Percentiles rank a stretch among this genome's conserved stretches.
phyloP scores from a whole-genome alignment of 1,140 invertebrate genomes.

The Brachionus asplanchnoidis region DNA sequence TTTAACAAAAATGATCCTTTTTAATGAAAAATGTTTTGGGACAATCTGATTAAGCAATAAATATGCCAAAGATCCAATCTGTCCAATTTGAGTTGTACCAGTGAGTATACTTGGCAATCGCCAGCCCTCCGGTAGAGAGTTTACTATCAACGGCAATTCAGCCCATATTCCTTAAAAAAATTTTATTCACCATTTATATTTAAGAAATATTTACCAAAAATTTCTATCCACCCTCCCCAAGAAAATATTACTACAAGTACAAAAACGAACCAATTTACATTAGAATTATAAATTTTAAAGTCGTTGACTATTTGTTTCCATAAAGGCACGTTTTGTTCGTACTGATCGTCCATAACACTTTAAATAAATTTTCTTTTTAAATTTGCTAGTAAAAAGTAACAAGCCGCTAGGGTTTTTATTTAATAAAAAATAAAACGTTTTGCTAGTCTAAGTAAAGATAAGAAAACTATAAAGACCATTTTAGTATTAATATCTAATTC shows the following conservation, averaged over 20 bases:
- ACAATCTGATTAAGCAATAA: not conserved
- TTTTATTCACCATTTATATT: slow-evolving; percentile 48
- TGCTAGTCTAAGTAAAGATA: slow-evolving; percentile 26
- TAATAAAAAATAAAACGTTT: not conserved
- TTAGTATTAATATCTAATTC: not conserved
- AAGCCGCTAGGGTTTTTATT: not conserved
- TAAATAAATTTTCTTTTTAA: not conserved
- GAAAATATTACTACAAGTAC: not conserved
- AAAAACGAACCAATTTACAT: slow-evolving; percentile 40
- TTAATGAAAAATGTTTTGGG: not conserved
- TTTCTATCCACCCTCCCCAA: slow-evolving; percentile 36
- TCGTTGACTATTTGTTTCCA: not conserved
- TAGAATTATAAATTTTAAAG: slow-evolving; percentile 18
- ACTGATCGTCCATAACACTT: slow-evolving; percentile 8
- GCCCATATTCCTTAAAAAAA: slow-evolving; percentile 77
- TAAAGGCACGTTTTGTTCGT: not conserved
- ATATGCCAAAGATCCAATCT: slow-evolving; percentile 61
- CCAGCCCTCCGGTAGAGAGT: slow-evolving; percentile 79
- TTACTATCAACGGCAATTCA: slow-evolving; percentile 66
- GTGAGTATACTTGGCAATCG: slow-evolving; percentile 71
- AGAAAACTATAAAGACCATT: not conserved
- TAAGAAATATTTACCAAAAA: slow-evolving; percentile 1
- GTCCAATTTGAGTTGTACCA: slow-evolving; percentile 75
- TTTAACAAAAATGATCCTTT: slow-evolving; percentile 7
- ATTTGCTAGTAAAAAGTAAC: not conserved